Percentiles rank a stretch among this genome's conserved stretches.
Conservation (phyloP, 2,888 invertebrate genomes). For the Scotopteryx bipunctaria region DNA sequence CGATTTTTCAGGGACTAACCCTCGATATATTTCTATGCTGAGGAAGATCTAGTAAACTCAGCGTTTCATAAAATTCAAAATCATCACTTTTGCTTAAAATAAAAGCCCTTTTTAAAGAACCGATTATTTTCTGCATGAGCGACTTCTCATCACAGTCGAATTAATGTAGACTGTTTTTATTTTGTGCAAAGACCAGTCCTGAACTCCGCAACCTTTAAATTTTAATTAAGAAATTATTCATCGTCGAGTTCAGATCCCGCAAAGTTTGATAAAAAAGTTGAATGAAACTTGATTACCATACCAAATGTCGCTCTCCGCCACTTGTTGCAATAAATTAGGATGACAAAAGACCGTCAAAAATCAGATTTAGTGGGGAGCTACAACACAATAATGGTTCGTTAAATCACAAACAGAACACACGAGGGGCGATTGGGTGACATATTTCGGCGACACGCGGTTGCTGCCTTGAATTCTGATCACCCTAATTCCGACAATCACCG, state of each 20-base stretch:
- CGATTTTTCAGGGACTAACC: too few relatives aligned
- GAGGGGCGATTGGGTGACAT: slow-evolving; percentile 53
- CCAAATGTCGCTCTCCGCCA: slow-evolving; percentile 36
- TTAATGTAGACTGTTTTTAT: slow-evolving; percentile 60
- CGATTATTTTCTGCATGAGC: slow-evolving; percentile 78
- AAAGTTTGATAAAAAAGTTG: slow-evolving; percentile 20
- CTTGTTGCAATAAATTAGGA: slow-evolving; percentile 61
- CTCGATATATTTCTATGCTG: too few relatives aligned
- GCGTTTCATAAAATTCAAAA: slow-evolving; percentile 19
- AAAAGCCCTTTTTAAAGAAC: slow-evolving; percentile 63
- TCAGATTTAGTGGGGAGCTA: slow-evolving; percentile 66
- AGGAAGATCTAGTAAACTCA: too few relatives aligned
- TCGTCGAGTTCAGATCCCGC: neutral
- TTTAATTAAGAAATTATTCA: slow-evolving; percentile 19
- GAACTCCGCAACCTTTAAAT: slow-evolving; percentile 23
- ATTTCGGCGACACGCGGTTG: slow-evolving; percentile 58
- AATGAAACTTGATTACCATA: slow-evolving; percentile 32
- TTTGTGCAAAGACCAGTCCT: slow-evolving; percentile 7
- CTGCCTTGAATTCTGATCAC: slow-evolving; percentile 47
- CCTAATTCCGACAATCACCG: slow-evolving; percentile 46
- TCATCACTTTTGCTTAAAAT: slow-evolving; percentile 58
- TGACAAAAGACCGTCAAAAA: slow-evolving; percentile 63
- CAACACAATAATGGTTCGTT: slow-evolving; percentile 78
- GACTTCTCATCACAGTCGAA: slow-evolving; percentile 68
- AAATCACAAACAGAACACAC: slow-evolving; percentile 62